Conservation (phyloP, 2,888 invertebrate species). For the Tipula confusa region DNA sequence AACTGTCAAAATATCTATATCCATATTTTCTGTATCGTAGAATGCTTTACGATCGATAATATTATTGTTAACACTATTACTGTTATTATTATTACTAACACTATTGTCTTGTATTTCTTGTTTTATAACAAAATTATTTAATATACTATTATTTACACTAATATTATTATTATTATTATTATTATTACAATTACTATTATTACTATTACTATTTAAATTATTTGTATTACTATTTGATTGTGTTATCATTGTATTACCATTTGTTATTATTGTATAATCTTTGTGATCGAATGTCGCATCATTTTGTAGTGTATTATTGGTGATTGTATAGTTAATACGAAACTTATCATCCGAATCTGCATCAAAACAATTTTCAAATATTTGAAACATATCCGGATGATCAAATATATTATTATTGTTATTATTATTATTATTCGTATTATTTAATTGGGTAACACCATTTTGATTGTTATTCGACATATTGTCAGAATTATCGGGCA, state of each 20-base stretch:
- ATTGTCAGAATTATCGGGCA: conserved; percentile 36
- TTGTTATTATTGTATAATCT: not conserved
- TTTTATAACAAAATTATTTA: conserved; percentile 28
- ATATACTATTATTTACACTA: not conserved
- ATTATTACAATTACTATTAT: not conserved
- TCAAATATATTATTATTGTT: not conserved
- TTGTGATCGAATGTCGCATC: not conserved
- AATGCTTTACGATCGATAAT: conserved; percentile 15
- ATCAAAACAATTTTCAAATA: not conserved
- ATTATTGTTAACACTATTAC: conserved; percentile 8
- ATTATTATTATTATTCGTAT: not conserved
- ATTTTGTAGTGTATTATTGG: not conserved
- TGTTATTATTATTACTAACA: conserved; percentile 27
- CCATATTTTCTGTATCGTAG: conserved; percentile 16
- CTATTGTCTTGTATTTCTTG: conserved; percentile 26
- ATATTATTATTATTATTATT: conserved; percentile 8
- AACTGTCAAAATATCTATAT: not conserved
- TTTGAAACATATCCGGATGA: not conserved
- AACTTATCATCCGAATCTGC: not conserved
- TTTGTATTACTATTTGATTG: not conserved
- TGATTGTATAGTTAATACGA: not conserved
- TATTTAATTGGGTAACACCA: conserved; percentile 26
- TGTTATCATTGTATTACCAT: not conserved
- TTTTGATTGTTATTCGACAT: not conserved
- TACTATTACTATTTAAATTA: conserved; percentile 21